A percentile compares a stretch with the other conserved stretches of the same genome.
phyloP scores from a whole-genome alignment of 2,797 vertebrate species.

The Enteromius treurensis region DNA sequence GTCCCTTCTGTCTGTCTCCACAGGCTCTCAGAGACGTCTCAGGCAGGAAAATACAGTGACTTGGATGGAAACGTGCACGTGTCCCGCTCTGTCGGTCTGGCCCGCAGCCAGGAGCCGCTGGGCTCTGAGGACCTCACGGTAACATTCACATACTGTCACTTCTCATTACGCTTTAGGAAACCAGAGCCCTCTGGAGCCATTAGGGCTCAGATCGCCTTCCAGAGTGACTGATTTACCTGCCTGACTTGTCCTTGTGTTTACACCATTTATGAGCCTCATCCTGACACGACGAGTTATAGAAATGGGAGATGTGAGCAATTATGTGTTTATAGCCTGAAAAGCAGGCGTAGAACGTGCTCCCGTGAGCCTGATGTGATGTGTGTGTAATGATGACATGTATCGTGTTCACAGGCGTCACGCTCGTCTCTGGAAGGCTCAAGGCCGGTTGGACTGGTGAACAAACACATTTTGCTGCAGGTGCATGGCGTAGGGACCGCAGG shows the following conservation, averaged over 20 bases:
- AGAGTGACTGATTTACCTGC: constrained; percentile 53
- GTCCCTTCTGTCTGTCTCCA: constrained; percentile 9
- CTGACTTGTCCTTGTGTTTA: constrained; percentile 48
- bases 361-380: neutral
- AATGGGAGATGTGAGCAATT: constrained; percentile 29
- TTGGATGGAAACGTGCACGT: constrained; percentile 73
- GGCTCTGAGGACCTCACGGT: constrained; percentile 83
- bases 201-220: constrained; percentile 35
- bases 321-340: constrained; percentile 42
- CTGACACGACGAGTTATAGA: constrained; percentile 31
- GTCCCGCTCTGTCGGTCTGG: constrained; percentile 83
- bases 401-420: constrained; percentile 79
- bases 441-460: constrained; percentile 93
- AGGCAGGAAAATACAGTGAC: constrained; percentile 85
- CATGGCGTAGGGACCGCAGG: constrained; percentile 94
- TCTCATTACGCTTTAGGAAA: constrained; percentile 32
- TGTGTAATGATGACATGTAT: constrained; percentile 20
- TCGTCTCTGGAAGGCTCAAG: constrained; percentile 87
- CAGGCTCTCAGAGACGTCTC: constrained; percentile 92
- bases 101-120: constrained; percentile 93
- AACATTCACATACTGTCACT: constrained; percentile 45
- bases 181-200: neutral
- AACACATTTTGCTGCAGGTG: constrained; percentile 94
- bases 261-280: constrained; percentile 29
- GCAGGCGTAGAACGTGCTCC: neutral